Percentiles rank a stretch among this genome's conserved stretches.
Conservation (phyloP, 2,797 vertebrate species). For the Hypotaenidia philippensis region DNA sequence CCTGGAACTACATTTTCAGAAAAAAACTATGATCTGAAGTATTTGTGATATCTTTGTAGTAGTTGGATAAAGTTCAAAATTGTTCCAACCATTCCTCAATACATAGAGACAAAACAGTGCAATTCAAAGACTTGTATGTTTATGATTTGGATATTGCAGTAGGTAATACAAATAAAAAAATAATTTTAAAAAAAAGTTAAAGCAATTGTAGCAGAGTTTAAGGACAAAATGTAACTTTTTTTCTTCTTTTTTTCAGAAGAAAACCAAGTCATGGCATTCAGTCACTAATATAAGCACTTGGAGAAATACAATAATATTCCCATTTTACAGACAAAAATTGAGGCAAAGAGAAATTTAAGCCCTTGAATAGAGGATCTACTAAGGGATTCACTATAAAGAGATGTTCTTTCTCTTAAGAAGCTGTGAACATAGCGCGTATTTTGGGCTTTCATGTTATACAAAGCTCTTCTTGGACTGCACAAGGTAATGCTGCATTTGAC, state of each 20-base stretch:
- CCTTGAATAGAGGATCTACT: conserved; percentile 20
- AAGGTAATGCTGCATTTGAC: conserved; percentile 66
- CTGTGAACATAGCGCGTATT: conserved; percentile 28
- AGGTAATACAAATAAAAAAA: background rate
- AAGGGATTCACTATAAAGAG: background rate
- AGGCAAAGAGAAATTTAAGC: background rate
- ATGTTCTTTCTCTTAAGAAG: conserved; percentile 33
- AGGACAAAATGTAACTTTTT: background rate
- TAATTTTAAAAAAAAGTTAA: background rate
- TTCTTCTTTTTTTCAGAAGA: background rate
- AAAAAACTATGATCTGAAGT: background rate
- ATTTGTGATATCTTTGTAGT: background rate
- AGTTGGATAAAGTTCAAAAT: background rate
- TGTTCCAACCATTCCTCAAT: background rate
- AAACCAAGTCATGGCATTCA: background rate
- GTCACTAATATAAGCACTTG: background rate
- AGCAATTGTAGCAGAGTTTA: background rate
- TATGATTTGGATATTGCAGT: background rate
- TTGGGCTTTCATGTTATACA: conserved; percentile 60
- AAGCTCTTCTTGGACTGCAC: conserved; percentile 48
- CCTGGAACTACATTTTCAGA: background rate
- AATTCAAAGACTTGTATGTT: background rate
- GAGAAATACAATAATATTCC: background rate
- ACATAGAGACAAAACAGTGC: background rate
- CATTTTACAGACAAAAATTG: conserved; percentile 8